Evolutionary conservation across 2,888 invertebrate genomes (phyloP).

Genomic region (Zelleria hepariella): DNA sequence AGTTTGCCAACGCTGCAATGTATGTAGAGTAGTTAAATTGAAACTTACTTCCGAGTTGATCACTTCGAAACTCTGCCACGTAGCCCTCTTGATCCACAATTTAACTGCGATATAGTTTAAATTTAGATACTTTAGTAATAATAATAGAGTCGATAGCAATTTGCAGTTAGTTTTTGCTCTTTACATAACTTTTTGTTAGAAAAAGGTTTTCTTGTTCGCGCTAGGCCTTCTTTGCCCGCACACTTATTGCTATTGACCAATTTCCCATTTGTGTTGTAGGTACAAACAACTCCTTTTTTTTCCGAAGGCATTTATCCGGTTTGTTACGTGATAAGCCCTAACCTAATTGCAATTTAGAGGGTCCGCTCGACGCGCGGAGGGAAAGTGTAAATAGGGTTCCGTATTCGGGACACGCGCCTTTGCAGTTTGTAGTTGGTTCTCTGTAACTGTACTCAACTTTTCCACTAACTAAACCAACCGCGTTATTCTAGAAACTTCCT

Average conservation of each 20-base stretch:
- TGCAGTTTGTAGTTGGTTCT: slow-evolving; percentile 14
- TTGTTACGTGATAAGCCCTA: slow-evolving; percentile 3
- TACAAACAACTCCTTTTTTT: background rate
- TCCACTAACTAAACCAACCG: slow-evolving; percentile 9
- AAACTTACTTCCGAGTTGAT: background rate
- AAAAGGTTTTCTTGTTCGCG: background rate
- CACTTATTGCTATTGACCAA: background rate
- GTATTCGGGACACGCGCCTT: slow-evolving; percentile 14
- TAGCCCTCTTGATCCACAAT: too few species aligned
- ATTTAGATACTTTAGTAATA: background rate
- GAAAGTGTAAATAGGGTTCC: slow-evolving; percentile 10
- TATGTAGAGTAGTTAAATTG: background rate
- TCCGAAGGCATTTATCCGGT: background rate
- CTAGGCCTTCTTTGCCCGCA: background rate
- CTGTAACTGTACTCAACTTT: slow-evolving; percentile 2
- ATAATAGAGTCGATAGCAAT: background rate
- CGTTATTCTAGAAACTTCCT: slow-evolving; percentile 17
- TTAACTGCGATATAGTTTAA: background rate
- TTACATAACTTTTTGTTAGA: background rate
- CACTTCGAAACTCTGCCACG: background rate
- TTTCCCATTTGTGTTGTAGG: background rate
- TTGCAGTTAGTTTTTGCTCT: background rate
- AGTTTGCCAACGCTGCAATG: background rate
- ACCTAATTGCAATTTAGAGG: slow-evolving; percentile 7
- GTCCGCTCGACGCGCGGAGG: background rate